These are phyloP conservation scores for Drosophila arawakana DNA, from an alignment of 1,140 invertebrate species.

Conservation along the genomic window DNA sequence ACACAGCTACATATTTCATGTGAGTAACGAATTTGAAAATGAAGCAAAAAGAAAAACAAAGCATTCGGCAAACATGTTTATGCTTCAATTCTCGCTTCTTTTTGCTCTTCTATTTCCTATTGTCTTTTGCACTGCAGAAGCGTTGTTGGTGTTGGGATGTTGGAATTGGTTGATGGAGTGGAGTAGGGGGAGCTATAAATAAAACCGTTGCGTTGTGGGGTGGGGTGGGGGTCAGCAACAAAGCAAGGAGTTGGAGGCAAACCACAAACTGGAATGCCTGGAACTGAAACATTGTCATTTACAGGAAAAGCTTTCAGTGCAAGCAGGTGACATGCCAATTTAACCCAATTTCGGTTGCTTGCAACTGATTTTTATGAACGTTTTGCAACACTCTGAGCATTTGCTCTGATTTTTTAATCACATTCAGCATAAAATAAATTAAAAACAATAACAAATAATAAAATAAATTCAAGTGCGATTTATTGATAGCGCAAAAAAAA, in stretches of 20 bases:
- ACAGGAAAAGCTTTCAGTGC: background rate
- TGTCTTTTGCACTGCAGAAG: conserved; percentile 1
- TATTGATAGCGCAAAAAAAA: conserved; percentile 3
- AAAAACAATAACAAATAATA: conserved; percentile 14
- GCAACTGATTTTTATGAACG: background rate
- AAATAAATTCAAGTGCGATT: conserved; percentile 13
- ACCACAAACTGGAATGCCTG: background rate
- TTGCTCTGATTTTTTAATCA: background rate
- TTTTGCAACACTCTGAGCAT: background rate
- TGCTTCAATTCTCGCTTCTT: conserved; percentile 11
- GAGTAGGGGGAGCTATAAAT: conserved; percentile 26
- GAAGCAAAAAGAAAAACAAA: conserved; percentile 8
- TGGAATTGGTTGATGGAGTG: background rate
- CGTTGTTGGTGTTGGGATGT: too few species aligned
- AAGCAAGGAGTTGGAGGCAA: background rate
- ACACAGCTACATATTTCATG: conserved; percentile 19
- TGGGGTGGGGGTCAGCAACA: conserved; percentile 10
- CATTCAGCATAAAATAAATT: conserved; percentile 2
- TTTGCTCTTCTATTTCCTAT: conserved; percentile 23
- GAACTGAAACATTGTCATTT: background rate
- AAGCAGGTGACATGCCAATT: conserved; percentile 7
- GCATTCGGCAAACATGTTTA: conserved; percentile 32
- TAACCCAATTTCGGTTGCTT: background rate
- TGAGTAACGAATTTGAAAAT: conserved; percentile 26
- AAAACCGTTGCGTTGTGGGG: conserved; percentile 8